phyloP scores from a whole-genome alignment of 2,113 vertebrate genomes.

The Agelaius tricolor region DNA sequence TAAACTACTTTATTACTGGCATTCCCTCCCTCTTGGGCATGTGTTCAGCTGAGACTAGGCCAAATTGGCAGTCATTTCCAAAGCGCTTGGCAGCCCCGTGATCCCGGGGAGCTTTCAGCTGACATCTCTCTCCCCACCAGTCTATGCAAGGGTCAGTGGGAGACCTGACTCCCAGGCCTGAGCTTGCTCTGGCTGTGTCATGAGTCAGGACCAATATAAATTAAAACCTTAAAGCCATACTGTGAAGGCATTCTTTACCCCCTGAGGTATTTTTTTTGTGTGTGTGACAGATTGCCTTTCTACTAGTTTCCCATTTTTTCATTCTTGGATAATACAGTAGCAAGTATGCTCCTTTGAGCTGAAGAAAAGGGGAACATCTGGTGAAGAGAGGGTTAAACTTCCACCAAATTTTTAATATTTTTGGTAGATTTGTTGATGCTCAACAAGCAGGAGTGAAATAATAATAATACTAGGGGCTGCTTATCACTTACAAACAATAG shows the following conservation, averaged over 20 bases:
- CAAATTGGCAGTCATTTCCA: conserved; percentile 93
- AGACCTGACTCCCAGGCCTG: conserved; percentile 82
- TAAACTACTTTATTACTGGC: conserved; percentile 90
- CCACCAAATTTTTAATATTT: conserved; percentile 69
- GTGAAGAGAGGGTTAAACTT: conserved; percentile 82
- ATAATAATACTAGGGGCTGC: conserved; percentile 68
- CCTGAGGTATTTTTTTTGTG: conserved; percentile 65
- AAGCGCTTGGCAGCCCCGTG: conserved; percentile 85
- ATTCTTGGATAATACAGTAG: conserved; percentile 43
- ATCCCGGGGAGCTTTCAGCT: conserved; percentile 85
- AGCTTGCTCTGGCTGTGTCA: conserved; percentile 80
- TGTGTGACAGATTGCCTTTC: conserved; percentile 78
- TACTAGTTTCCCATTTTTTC: conserved; percentile 64
- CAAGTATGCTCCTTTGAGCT: conserved; percentile 67
- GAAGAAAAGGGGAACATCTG: conserved; percentile 67
- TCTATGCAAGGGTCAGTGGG: conserved; percentile 84
- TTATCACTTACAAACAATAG: conserved; percentile 77
- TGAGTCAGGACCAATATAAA: conserved; percentile 86
- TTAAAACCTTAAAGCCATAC: conserved; percentile 87
- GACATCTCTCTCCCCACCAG: conserved; percentile 82
- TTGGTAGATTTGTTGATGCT: conserved; percentile 72
- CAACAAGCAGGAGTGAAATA: conserved; percentile 74
- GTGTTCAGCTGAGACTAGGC: conserved; percentile 90
- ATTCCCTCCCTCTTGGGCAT: conserved; percentile 82
- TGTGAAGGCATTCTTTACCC: conserved; percentile 81